phyloP scores from a whole-genome alignment of 30 jellyfish, hydroid and myxozoan genomes.

The Nemopilema nomurai region DNA sequence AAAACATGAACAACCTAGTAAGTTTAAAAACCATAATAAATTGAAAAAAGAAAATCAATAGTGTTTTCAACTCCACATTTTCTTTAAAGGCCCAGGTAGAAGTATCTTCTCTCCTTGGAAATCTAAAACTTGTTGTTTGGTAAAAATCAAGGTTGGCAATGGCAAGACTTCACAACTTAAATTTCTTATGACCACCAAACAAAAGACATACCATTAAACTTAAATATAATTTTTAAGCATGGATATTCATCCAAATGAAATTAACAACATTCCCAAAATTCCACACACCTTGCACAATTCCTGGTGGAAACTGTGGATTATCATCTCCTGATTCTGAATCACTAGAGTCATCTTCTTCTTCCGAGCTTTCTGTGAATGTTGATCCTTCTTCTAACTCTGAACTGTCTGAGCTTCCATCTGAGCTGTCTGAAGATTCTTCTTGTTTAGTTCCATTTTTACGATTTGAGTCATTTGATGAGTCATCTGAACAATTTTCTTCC shows the following conservation, averaged over 20 bases:
- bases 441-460: slow-evolving; percentile 58
- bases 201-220: too few species aligned
- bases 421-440: slow-evolving; percentile 69
- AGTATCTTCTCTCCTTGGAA: too few species aligned
- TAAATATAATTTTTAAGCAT: slow-evolving; percentile 54
- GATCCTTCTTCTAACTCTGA: slow-evolving; percentile 70
- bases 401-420: slow-evolving; percentile 73
- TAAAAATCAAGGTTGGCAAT: too few species aligned
- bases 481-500: slow-evolving; percentile 67
- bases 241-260: slow-evolving; percentile 46
- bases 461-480: slow-evolving; percentile 47
- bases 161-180: too few species aligned
- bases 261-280: slow-evolving; percentile 1
- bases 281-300: slow-evolving; percentile 42
- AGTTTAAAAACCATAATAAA: too few species aligned
- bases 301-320: slow-evolving; percentile 43
- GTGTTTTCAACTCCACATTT: too few species aligned
- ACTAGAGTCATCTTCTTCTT: slow-evolving; percentile 68
- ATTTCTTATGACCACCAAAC: too few species aligned
- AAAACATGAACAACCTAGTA: too few species aligned
- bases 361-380: slow-evolving; percentile 67
- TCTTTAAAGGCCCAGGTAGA: too few species aligned
- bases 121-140: too few species aligned
- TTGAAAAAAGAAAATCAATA: too few species aligned
- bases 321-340: slow-evolving; percentile 71